Conservation (phyloP, 2,888 invertebrate genomes). For the Lithophane ornitopus region DNA sequence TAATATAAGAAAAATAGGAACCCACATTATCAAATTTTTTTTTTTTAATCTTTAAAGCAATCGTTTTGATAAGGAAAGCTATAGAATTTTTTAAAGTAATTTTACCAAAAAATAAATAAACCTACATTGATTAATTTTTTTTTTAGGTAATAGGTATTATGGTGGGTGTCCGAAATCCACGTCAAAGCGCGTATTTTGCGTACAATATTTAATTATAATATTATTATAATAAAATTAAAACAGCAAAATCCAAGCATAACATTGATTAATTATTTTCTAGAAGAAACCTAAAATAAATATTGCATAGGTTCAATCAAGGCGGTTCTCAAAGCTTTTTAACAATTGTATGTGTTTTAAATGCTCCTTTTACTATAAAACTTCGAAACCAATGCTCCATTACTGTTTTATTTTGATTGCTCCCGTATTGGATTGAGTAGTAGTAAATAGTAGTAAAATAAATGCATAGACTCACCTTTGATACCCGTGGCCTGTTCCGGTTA, state of each 20-base stretch:
- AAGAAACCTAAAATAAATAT: not conserved
- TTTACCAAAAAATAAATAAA: too few species aligned
- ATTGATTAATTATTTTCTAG: too few species aligned
- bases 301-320: not conserved
- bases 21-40: too few species aligned
- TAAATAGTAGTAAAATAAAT: conserved; percentile 6
- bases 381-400: conserved; percentile 12
- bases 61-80: too few species aligned
- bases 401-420: conserved; percentile 28
- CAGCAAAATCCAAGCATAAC: not conserved
- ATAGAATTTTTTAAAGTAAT: too few species aligned
- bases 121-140: too few species aligned
- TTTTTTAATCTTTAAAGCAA: too few species aligned
- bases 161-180: too few species aligned
- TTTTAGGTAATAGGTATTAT: not conserved
- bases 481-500: not conserved
- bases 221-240: not conserved
- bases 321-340: not conserved
- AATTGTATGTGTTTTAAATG: conserved; percentile 25
- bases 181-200: too few species aligned
- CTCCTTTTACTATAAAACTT: conserved; percentile 11
- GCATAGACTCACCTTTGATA: conserved; percentile 1
- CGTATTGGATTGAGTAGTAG: not conserved
- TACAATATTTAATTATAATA: too few species aligned
- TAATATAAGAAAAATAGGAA: too few species aligned